Percentiles rank a stretch among this genome's conserved stretches.
Evolutionary conservation across 2,797 vertebrate species (phyloP).

Genomic region (Labeo calbasu): DNA sequence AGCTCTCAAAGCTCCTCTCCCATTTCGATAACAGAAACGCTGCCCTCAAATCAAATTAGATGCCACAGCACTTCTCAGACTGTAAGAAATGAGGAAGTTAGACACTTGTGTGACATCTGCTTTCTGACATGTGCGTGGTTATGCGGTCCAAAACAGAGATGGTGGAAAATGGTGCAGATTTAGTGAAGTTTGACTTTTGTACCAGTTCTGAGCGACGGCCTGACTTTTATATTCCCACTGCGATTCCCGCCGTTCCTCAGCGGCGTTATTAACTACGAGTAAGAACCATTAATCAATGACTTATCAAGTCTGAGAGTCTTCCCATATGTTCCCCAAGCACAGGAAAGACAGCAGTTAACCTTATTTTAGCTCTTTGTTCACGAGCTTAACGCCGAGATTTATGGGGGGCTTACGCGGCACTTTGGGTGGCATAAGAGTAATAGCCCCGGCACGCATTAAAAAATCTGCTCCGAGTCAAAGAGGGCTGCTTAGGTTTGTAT

Average conservation of each 20-base stretch:
- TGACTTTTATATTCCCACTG: conserved; percentile 43
- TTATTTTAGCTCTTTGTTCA: conserved; percentile 66
- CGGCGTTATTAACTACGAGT: conserved; percentile 55
- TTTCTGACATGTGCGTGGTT: conserved; percentile 21
- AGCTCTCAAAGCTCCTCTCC: conserved; percentile 70
- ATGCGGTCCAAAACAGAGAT: conserved; percentile 10
- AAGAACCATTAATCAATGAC: conserved; percentile 59
- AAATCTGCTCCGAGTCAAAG: conserved; percentile 67
- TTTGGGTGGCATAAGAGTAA: conserved; percentile 66
- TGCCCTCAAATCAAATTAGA: conserved; percentile 74
- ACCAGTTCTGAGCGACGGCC: conserved; percentile 33
- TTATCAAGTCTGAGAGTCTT: conserved; percentile 68
- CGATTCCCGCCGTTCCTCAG: conserved; percentile 40
- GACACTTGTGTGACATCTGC: conserved; percentile 49
- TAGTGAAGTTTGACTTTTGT: conserved; percentile 10
- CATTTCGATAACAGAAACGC: conserved; percentile 72
- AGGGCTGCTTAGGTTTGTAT: conserved; percentile 65
- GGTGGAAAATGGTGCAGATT: background rate
- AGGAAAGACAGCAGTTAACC: conserved; percentile 63
- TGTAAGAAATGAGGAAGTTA: conserved; percentile 59
- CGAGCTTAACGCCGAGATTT: conserved; percentile 58
- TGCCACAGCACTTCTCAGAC: conserved; percentile 68
- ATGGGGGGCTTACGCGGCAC: conserved; percentile 65
- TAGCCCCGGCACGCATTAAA: conserved; percentile 64
- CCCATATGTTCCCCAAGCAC: conserved; percentile 63